Evolutionary conservation across 2,797 vertebrate genomes (phyloP).

Genomic region (Dryobates pubescens): DNA sequence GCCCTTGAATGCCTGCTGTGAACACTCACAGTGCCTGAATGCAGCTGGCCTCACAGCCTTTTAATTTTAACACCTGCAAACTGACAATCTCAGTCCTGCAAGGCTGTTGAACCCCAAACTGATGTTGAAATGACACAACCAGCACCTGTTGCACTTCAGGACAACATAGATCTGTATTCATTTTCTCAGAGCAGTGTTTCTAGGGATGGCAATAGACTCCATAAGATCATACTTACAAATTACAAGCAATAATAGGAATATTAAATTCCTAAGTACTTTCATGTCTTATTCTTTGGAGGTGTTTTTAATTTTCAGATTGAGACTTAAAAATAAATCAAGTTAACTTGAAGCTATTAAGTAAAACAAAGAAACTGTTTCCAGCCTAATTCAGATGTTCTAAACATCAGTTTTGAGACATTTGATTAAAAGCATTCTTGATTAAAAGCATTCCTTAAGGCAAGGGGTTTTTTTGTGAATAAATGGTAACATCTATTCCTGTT

Average conservation of each 20-base stretch:
- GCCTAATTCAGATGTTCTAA: neutral
- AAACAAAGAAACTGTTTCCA: neutral
- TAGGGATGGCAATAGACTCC: neutral
- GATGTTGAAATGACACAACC: conserved; percentile 21
- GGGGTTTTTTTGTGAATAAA: neutral
- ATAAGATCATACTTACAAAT: neutral
- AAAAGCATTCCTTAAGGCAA: neutral
- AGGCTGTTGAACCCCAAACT: conserved; percentile 49
- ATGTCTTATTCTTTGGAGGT: neutral
- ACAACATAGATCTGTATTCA: neutral
- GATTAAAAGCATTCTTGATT: neutral
- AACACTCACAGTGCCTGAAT: neutral
- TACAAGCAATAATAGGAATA: conserved; percentile 5
- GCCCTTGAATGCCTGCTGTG: conserved; percentile 57
- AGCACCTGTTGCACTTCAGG: conserved; percentile 54
- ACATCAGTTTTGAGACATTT: neutral
- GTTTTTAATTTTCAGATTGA: neutral
- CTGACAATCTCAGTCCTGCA: conserved; percentile 37
- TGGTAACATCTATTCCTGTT: neutral
- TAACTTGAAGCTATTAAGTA: neutral
- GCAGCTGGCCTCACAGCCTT: conserved; percentile 54
- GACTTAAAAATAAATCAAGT: neutral
- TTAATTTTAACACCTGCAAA: conserved; percentile 68
- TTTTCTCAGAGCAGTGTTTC: neutral
- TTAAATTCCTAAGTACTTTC: neutral